Percentiles rank a stretch among this genome's conserved stretches.
These are phyloP conservation scores for Ophraella communa DNA, from an alignment of 2,888 invertebrate genomes.

Conservation along the genomic window DNA sequence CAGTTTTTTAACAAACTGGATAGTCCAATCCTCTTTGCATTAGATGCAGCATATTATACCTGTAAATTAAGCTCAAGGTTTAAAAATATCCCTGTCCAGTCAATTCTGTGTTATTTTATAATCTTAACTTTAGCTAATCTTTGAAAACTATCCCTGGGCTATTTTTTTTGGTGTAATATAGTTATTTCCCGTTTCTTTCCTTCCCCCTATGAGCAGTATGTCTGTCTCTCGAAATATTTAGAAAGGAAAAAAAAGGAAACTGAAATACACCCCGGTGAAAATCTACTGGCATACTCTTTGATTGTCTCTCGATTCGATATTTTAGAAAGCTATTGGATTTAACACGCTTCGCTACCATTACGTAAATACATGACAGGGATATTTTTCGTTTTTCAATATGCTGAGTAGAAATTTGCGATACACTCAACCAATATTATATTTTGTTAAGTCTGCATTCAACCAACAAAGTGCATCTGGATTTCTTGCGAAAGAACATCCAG, in stretches of 20 bases:
- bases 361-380: conserved; percentile 10
- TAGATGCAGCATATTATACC: no score
- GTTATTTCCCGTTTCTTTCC: conserved; percentile 14
- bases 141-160: conserved; percentile 9
- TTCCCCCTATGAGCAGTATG: conserved; percentile 7
- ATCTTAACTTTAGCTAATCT: neutral
- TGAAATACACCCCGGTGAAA: conserved; percentile 23
- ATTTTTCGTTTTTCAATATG: neutral
- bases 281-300: conserved; percentile 26
- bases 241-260: conserved; percentile 6
- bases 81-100: no score
- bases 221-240: conserved; percentile 5
- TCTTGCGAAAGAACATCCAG: neutral
- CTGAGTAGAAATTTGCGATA: neutral
- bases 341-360: conserved; percentile 15
- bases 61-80: no score
- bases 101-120: neutral
- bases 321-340: conserved; percentile 31
- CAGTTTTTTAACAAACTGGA: neutral
- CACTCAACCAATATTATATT: neutral
- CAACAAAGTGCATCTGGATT: neutral
- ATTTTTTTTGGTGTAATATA: conserved; percentile 12
- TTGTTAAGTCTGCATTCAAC: neutral
- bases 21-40: neutral
- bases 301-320: conserved; percentile 29